A percentile compares a stretch with the other conserved stretches of the same genome.
Evolutionary conservation across 2,888 invertebrate species (phyloP).

Genomic region (Acrobasis consociella): DNA sequence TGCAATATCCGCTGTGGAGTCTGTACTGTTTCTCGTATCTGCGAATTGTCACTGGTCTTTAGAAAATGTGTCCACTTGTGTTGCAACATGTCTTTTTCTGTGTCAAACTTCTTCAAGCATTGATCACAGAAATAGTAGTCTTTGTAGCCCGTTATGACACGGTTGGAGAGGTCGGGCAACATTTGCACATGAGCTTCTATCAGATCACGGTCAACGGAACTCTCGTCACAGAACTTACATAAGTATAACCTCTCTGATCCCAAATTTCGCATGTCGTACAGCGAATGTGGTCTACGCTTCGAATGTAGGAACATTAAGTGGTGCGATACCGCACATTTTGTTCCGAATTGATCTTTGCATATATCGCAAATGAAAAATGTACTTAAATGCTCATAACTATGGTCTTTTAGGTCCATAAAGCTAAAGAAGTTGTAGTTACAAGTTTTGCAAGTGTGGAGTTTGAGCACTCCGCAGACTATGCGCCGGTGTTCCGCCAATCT

Average conservation of each 20-base stretch:
- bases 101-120: conserved; percentile 60
- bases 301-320: conserved; percentile 63
- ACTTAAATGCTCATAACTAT: conserved; percentile 58
- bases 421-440: conserved; percentile 54
- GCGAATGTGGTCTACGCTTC: conserved; percentile 43
- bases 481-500: conserved; percentile 54
- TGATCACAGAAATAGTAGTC: conserved; percentile 69
- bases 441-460: conserved; percentile 56
- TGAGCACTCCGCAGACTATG: conserved; percentile 49
- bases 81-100: conserved; percentile 62
- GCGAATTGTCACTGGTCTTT: conserved; percentile 53
- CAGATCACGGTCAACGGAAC: conserved; percentile 50
- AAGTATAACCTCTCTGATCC: conserved; percentile 53
- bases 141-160: conserved; percentile 59
- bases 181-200: conserved; percentile 53
- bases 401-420: conserved; percentile 69
- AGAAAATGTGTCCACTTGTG: conserved; percentile 73
- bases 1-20: conserved; percentile 33
- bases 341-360: conserved; percentile 64
- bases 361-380: conserved; percentile 59
- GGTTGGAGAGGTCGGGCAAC: conserved; percentile 60
- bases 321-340: conserved; percentile 59
- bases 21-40: conserved; percentile 36
- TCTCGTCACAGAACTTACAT: conserved; percentile 67
- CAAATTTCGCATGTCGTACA: conserved; percentile 51